A percentile compares a stretch with the other conserved stretches of the same genome.
Conservation (phyloP, 2,113 vertebrate species). For the Desmodus rotundus region DNA sequence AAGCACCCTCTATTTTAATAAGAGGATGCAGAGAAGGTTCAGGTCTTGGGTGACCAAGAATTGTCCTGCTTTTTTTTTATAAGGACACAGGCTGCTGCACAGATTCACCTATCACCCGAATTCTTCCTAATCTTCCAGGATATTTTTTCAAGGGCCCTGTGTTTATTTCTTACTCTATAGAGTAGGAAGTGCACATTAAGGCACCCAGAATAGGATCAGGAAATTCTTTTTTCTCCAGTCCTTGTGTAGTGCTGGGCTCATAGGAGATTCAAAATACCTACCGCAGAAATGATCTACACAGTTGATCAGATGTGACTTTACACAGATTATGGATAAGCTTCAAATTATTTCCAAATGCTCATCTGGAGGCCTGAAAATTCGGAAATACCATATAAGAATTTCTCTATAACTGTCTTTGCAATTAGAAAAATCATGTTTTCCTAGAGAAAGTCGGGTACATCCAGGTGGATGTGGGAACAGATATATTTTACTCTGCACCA, state of each 20-base stretch:
- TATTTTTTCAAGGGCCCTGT: not conserved
- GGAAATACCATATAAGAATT: not conserved
- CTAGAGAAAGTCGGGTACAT: not conserved
- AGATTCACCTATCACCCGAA: not conserved
- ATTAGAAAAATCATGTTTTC: not conserved
- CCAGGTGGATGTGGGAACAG: not conserved
- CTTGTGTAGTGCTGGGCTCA: not conserved
- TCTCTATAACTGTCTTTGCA: not conserved
- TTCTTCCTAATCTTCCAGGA: not conserved
- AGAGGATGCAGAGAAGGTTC: not conserved
- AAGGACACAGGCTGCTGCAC: not conserved
- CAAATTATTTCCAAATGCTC: not conserved
- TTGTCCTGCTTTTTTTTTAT: not conserved
- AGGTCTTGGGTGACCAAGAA: not conserved
- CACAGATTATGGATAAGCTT: not conserved
- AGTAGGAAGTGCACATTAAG: not conserved
- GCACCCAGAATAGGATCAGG: not conserved
- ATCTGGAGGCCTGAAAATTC: not conserved
- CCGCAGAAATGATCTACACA: not conserved
- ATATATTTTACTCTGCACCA: conserved; percentile 18
- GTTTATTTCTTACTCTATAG: not conserved
- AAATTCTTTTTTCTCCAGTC: not conserved
- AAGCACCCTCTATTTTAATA: not conserved
- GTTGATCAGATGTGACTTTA: not conserved
- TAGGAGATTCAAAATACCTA: not conserved